These are phyloP conservation scores for Stegostoma tigrinum DNA, from an alignment of 2,113 vertebrate genomes.

Conservation along the genomic window DNA sequence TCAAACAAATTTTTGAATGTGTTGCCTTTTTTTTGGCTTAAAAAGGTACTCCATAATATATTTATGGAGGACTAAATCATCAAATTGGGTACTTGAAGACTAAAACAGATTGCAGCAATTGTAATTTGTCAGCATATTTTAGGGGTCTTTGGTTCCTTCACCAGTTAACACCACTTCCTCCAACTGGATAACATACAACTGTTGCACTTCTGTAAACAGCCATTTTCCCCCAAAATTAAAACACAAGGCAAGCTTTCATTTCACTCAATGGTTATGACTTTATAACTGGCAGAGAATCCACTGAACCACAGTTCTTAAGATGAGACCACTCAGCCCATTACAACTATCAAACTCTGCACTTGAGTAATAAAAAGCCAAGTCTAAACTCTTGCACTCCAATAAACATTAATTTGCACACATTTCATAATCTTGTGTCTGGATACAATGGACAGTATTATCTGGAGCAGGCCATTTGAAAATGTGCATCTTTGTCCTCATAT, in stretches of 20 bases:
- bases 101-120: background rate
- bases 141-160: background rate
- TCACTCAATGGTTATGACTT: background rate
- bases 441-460: background rate
- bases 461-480: background rate
- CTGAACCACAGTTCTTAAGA: background rate
- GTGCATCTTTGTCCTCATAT: background rate
- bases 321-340: background rate
- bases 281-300: background rate
- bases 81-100: background rate
- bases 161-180: background rate
- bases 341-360: background rate
- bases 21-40: background rate
- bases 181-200: background rate
- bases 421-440: background rate
- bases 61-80: background rate
- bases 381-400: background rate
- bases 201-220: background rate
- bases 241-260: background rate
- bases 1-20: background rate
- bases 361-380: background rate
- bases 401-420: background rate
- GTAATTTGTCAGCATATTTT: background rate
- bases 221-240: too few species aligned
- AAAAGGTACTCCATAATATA: background rate